Evolutionary conservation across 2,888 invertebrate species (phyloP), one percentile per base, ranked within the genome.

Genomic region (Xiphydria camelus): DNA sequence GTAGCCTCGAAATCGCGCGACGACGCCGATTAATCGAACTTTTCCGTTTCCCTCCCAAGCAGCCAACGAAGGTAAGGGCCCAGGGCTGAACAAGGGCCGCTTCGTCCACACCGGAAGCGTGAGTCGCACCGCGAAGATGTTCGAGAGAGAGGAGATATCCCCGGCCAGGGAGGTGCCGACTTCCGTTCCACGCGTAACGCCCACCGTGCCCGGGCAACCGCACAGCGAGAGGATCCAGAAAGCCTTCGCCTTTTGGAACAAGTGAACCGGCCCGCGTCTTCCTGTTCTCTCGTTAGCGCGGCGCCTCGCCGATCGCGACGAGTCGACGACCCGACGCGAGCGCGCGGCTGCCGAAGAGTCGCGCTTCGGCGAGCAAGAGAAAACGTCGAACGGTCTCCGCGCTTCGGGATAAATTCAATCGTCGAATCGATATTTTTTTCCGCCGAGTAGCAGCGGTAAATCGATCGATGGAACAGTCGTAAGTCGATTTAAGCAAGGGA

Each of bases 221-320:
- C 63, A 67, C 22, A 72, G 68, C 49, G 73, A 74, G 17, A 62
- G 66, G 43, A 64, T 77, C 50, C 76, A 78, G 31, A 75, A 76
- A 58, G 77, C 77, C 12, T 75, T 78, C 44, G 77, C 75, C 4
- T 78, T 78, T 61, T 79, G 78, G 78, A 78, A 78, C 40, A 73
- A 73, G 43, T 69, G 53, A 59, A 17, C 7, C 10, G 2, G 14
- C 14, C 2, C 1, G n/a, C n/a, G n/a, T n/a, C n/a, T n/a, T n/a
- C n/a, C n/a, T n/a, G n/a, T n/a, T n/a, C n/a, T n/a, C n/a, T n/a
- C n/a, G n/a, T n/a, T n/a, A n/a, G n/a, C n/a, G n/a, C n/a, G n/a
- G n/a, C n/a, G n/a, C n/a, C n/a, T n/a, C n/a, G n/a, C n/a, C n/a
- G n/a, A n/a, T n/a, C n/a, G n/a, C n/a, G n/a, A n/a, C n/a, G n/a